Percentiles rank a stretch among this genome's conserved stretches.
Conservation (phyloP, 2,113 vertebrate species). For the Physeter macrocephalus region DNA sequence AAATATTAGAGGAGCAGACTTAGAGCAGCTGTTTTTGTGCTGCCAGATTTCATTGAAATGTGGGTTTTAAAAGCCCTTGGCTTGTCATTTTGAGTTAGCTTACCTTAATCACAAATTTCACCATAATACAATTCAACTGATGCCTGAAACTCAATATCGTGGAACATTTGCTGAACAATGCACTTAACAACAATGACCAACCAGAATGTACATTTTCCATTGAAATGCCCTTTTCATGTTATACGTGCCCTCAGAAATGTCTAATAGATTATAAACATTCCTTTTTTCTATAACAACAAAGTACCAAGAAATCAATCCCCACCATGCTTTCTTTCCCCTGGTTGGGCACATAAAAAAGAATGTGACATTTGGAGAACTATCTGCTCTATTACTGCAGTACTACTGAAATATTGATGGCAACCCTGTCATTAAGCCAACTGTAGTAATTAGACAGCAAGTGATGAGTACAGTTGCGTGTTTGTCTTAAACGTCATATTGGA, state of each 20-base stretch:
- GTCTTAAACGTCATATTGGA: neutral
- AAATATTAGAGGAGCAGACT: constrained; percentile 67
- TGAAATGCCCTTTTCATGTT: constrained; percentile 29
- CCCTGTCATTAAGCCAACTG: neutral
- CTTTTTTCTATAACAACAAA: neutral
- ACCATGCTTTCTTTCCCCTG: neutral
- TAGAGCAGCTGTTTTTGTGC: constrained; percentile 66
- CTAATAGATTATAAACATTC: neutral
- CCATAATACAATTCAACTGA: constrained; percentile 59
- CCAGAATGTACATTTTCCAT: constrained; percentile 29
- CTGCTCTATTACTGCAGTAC: neutral
- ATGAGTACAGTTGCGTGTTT: neutral
- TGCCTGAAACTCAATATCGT: constrained; percentile 67
- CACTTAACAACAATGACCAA: constrained; percentile 35
- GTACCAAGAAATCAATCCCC: neutral
- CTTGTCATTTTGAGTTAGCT: constrained; percentile 71
- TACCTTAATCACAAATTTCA: constrained; percentile 59
- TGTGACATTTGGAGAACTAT: neutral
- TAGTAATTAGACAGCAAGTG: neutral
- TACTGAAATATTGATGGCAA: constrained; percentile 28
- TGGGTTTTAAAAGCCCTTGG: constrained; percentile 63
- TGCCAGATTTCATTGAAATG: constrained; percentile 68
- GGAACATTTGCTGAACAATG: constrained; percentile 63
- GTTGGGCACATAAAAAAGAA: neutral
- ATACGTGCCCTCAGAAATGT: neutral